phyloP scores from a whole-genome alignment of 2,113 vertebrate species.

The Burhinus oedicnemus region DNA sequence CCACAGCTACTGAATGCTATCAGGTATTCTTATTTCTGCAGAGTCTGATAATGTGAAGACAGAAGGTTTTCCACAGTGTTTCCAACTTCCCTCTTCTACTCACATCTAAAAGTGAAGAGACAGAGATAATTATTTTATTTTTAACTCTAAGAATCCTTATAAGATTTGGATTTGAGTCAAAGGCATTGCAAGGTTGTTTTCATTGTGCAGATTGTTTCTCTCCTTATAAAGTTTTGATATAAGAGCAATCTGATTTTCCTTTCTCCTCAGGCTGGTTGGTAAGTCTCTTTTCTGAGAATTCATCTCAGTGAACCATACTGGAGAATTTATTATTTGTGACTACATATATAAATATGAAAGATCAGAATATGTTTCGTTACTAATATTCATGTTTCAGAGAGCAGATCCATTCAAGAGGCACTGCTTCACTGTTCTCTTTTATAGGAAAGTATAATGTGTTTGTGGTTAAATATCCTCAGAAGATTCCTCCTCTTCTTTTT shows the following conservation, averaged over 20 bases:
- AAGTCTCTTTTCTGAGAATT: neutral
- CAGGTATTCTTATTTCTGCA: neutral
- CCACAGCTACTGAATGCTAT: neutral
- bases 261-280: neutral
- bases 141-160: neutral
- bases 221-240: neutral
- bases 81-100: neutral
- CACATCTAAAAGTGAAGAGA: neutral
- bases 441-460: constrained; percentile 35
- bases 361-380: neutral
- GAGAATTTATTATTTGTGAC: neutral
- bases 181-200: neutral
- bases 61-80: neutral
- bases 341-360: neutral
- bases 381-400: constrained; percentile 21
- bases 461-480: constrained; percentile 35
- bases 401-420: constrained; percentile 2
- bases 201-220: neutral
- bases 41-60: neutral
- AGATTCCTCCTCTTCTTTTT: neutral
- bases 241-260: neutral
- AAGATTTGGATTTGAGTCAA: neutral
- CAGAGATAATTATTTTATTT: neutral
- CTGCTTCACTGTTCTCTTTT: neutral
- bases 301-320: neutral